Base-by-base conservation (phyloP, 35 echinoderm and acorn worm species). In the Apostichopus japonicus region DNA sequence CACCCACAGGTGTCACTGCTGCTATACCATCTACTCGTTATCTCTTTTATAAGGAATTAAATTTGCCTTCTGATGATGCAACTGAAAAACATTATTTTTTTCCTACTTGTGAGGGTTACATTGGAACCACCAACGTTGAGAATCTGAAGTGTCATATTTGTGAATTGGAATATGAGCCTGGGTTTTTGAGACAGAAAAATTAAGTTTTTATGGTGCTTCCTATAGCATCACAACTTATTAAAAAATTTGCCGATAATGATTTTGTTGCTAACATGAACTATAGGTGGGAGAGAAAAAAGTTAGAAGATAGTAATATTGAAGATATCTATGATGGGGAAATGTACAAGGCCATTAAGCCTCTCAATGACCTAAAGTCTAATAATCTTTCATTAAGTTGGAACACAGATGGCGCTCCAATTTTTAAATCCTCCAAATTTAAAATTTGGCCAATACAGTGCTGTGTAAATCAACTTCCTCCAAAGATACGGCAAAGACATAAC, bases 391-490 rank as follows among this genome's bases (percentile, higher is more conserved):
- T 83, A 25, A 83, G 79, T 83, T 90, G 88, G 88, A 90, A 90
- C 53, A 75, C 63, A 24, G 72, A 90, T 54, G 88, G 88, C 10
- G 88, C 72, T 75, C 88, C 88, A 52, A 76, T 76, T n/a, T 90
- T 90, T 76, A 90, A 90, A 19, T 90, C 87, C 10, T 90, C 87
- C 9, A 71, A 33, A 11, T 90, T 90, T 90, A 75, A 71, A 52
- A 61, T 90, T 75, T 90, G 88, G 88, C 88, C 71, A 27, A 90
- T 90, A 77, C 88, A 90, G 70, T 90, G 88, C 25, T 75, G 65
- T 54, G 17, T 90, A n/a, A 90, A 70, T 52, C 71, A 90, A 24
- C 72, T 90, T 27, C 67, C 88, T 21, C 88, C 88, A 90, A 90
- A 90, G 54, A 13, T 71, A 24, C 22, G 72, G 24, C 65, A 90